These are phyloP conservation scores for Sebastes flavidus DNA, from an alignment of 2,797 vertebrate genomes.

Conservation along the genomic window DNA sequence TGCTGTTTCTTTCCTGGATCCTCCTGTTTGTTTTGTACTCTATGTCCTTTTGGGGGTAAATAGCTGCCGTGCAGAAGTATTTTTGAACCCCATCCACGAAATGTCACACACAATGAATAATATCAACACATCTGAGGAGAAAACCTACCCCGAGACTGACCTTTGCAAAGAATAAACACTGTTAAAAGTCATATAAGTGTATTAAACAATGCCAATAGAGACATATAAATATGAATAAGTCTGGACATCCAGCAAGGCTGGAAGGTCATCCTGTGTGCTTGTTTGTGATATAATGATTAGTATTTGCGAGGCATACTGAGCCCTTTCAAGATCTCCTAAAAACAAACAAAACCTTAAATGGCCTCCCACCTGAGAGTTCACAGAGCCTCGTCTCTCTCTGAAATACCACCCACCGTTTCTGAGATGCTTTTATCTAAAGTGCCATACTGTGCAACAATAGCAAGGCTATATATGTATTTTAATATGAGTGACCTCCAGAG, in stretches of 20 bases:
- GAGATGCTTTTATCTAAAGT: slow-evolving; percentile 22
- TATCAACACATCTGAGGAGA: neutral
- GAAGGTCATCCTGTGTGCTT: slow-evolving; percentile 10
- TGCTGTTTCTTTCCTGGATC: neutral
- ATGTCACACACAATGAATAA: slow-evolving; percentile 20
- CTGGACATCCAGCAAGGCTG: neutral
- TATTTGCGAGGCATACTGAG: neutral
- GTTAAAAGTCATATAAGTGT: slow-evolving; percentile 3
- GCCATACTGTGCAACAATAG: neutral
- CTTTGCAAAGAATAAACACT: slow-evolving; percentile 10
- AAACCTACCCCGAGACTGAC: neutral
- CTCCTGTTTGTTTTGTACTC: neutral
- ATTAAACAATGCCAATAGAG: neutral
- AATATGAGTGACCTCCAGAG: neutral
- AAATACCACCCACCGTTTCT: neutral
- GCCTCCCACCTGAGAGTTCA: neutral
- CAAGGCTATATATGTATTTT: neutral
- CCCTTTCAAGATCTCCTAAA: neutral
- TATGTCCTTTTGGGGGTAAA: neutral
- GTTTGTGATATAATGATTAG: neutral
- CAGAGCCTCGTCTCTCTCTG: neutral
- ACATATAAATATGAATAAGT: neutral
- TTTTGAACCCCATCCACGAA: neutral
- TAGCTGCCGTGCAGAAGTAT: neutral
- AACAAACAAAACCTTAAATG: slow-evolving; percentile 4